Percentiles rank a stretch among this genome's conserved stretches.
Conservation (phyloP, 2,888 invertebrate genomes). For the Asteroscopus sphinx region DNA sequence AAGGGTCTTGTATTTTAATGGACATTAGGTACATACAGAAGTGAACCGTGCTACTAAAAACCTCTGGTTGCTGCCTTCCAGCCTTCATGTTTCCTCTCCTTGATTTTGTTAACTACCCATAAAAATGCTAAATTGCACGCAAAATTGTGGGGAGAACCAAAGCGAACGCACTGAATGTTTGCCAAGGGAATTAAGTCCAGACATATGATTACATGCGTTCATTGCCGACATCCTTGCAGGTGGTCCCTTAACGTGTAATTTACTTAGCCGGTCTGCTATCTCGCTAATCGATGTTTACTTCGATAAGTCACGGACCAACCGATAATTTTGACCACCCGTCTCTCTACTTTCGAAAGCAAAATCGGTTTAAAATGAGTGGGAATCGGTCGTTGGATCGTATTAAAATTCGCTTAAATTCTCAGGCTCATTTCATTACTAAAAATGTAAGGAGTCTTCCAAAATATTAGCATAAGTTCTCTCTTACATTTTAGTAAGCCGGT, state of each 20-base stretch:
- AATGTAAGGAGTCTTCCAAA: not conserved
- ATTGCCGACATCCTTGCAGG: constrained; percentile 61
- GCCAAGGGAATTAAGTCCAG: constrained; percentile 37
- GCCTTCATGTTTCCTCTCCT: not conserved
- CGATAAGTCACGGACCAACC: constrained; percentile 73
- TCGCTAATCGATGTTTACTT: constrained; percentile 73
- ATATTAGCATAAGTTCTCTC: not conserved
- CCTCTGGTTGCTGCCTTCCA: constrained; percentile 9
- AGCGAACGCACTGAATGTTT: constrained; percentile 42
- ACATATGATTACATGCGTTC: constrained; percentile 49
- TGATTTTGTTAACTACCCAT: constrained; percentile 19
- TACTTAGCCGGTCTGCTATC: constrained; percentile 62
- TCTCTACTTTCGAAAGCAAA: constrained; percentile 40
- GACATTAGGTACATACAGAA: not conserved
- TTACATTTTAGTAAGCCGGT: too few species aligned
- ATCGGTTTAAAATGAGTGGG: constrained; percentile 28
- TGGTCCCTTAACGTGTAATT: constrained; percentile 69
- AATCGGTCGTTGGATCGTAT: constrained; percentile 1
- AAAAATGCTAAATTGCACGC: constrained; percentile 17
- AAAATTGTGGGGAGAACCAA: constrained; percentile 20
- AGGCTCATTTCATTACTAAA: not conserved
- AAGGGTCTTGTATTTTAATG: not conserved
- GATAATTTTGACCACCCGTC: constrained; percentile 60
- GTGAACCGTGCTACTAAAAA: constrained; percentile 6
- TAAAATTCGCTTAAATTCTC: constrained; percentile 2